Evolutionary conservation across 2,888 invertebrate genomes (phyloP), one percentile per base, ranked within the genome.

Genomic region (Sesamia inferens): DNA sequence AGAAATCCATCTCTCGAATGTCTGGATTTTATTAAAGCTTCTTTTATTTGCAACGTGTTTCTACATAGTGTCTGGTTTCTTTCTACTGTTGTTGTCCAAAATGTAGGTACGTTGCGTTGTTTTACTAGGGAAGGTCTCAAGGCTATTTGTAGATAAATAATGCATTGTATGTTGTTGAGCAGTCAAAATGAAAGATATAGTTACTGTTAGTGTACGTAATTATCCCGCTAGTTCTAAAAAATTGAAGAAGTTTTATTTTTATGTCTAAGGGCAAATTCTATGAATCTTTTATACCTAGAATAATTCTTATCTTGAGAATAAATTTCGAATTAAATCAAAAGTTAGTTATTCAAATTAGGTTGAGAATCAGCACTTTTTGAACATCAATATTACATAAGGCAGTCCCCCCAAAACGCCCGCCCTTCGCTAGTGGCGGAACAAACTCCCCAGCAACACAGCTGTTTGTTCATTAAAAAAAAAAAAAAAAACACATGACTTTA

Each of bases 1-100:
- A 42, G 58, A 58, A 73, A 72, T 63, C 22, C 22, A 61, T 62
- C 71, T 55, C 24, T 55, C 22, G 39, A 47, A 10, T 39, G 47
- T 73, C 55, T 48, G 1, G n/a, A 39, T 71, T 62, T 55, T 61
- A 44, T 54, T 14, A 24, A 54, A 6, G 2, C 11, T n/a, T 0
- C n/a, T 44, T 44, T 61, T 71, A 55, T 62, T 61, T 72, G 19
- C 8, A 19, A n/a, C 31, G 24, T 51, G 14, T 59, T 59, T 68
- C 5, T 69, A 58, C 5, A 8, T 48, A 24, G 19, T 42, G 48
- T 58, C 19, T 68, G 13, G 58, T 69, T 48, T 58, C 11, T 0
- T 22, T 1, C 19, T 48, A 44, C 6, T 1, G 48, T 48, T 68
- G 5, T 57, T 57, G 39, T 68, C 0, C 22, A 19, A n/a, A 14